Base-by-base conservation (phyloP, 2,113 vertebrate species). In the Oncorhynchus nerka region DNA sequence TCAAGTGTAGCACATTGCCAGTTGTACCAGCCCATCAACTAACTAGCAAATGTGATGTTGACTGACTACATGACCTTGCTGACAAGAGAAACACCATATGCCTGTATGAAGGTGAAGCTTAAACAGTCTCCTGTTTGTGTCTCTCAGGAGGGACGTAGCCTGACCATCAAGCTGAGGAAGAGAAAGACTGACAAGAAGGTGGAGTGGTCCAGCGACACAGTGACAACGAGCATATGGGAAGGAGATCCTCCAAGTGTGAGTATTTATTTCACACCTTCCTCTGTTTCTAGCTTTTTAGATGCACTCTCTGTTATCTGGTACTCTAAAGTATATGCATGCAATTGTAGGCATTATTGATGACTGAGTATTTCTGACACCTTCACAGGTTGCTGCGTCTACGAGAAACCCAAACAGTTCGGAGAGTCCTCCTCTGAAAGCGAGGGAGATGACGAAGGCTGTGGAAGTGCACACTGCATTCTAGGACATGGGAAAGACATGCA, bases 151-250 rank as follows among this genome's bases (percentile, higher is more conserved):
- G 95, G 96, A 75, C 93, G 96, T 7, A 97, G 95, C 70, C 87
- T 97, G 76, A 97, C 96, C 34, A 95, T 97, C 88, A 96, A 96
- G 80, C 92, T 97, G 81, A 93, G 95, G 84, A 97, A 97, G 89
- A 94, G 96, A 86, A 97, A 97, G 88, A 96, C 96, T 0, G 95
- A 97, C 75, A 97, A 97, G 87, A 97, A 97, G 80, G 96, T 97
- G 71, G 96, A 97, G 89, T 97, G 96, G 95, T 95, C 95, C 7
- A 97, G 95, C 71, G 96, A 97, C 89, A 97, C 95, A 0, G 95
- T 97, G 13, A 97, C 87, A 97, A 97, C 0, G 96, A 97, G 71
- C 95, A 97, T 78, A 92, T 97, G 85, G 96, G 96, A 15, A 94
- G 95, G 64, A 93, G 96, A 76, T 97, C 96, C 62, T 97, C 96